Evolutionary conservation across 2,797 vertebrate genomes (phyloP).

Genomic region (Acanthurus tractus): DNA sequence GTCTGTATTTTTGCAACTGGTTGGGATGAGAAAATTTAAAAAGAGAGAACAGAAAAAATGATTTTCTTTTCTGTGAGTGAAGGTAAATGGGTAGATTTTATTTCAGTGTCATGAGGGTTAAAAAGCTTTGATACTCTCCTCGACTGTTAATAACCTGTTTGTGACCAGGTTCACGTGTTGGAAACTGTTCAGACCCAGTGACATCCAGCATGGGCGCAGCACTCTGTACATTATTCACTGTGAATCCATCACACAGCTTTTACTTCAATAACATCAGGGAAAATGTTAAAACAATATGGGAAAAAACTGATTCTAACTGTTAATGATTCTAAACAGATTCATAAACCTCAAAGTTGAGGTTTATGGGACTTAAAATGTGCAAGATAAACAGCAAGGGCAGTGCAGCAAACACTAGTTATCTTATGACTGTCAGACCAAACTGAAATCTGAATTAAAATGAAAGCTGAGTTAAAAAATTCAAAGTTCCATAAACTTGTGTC

Average conservation of each 20-base stretch:
- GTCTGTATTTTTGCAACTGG: slow-evolving; percentile 29
- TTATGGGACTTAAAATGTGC: too few relatives aligned
- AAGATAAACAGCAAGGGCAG: too few relatives aligned
- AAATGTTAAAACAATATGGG: too few relatives aligned
- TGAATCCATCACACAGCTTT: background rate
- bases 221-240: too few relatives aligned
- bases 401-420: too few relatives aligned
- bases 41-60: background rate
- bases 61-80: slow-evolving; percentile 20
- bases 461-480: too few relatives aligned
- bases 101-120: background rate
- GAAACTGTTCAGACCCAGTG: slow-evolving; percentile 20
- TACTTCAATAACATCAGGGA: background rate
- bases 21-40: slow-evolving; percentile 8
- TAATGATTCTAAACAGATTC: too few relatives aligned
- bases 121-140: slow-evolving; percentile 8
- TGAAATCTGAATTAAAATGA: too few relatives aligned
- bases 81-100: slow-evolving; percentile 34
- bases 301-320: too few relatives aligned
- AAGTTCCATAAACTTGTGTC: too few relatives aligned
- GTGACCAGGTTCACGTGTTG: slow-evolving; percentile 30
- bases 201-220: background rate
- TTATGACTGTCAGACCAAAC: too few relatives aligned
- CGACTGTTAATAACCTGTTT: slow-evolving; percentile 37
- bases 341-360: too few relatives aligned